Conservation (phyloP, 2,888 invertebrate genomes). For the Argyresthia goedartella region DNA sequence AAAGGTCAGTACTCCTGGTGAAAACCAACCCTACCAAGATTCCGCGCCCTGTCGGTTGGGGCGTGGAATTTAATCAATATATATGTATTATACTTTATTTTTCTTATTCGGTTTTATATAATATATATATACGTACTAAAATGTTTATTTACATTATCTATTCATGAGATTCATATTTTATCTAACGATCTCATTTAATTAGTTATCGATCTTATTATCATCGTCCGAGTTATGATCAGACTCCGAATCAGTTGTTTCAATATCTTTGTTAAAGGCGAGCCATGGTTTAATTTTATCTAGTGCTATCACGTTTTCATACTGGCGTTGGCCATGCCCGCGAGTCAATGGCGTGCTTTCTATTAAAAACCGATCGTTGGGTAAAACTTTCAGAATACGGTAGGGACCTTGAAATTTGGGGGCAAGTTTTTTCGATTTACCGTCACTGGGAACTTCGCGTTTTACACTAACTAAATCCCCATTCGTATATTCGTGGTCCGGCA, state of each 20-base stretch:
- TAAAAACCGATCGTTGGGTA: slow-evolving; percentile 8
- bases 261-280: not conserved
- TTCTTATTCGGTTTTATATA: too few relatives aligned
- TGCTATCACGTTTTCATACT: not conserved
- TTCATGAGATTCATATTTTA: too few relatives aligned
- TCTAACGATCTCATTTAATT: too few relatives aligned
- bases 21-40: too few relatives aligned
- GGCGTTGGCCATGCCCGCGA: not conserved
- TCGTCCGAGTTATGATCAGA: not conserved
- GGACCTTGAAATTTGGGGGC: slow-evolving; percentile 7
- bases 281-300: not conserved
- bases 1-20: too few relatives aligned
- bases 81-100: too few relatives aligned
- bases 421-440: too few relatives aligned
- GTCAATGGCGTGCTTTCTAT: slow-evolving; percentile 1
- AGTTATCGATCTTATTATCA: not conserved
- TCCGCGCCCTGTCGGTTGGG: too few relatives aligned
- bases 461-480: not conserved
- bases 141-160: too few relatives aligned
- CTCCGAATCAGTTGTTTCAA: not conserved
- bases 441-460: not conserved
- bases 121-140: too few relatives aligned
- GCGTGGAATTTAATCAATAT: too few relatives aligned
- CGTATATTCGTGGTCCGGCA: not conserved
- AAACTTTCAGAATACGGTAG: slow-evolving; percentile 2